Evolutionary conservation across 2,888 invertebrate species (phyloP).

Genomic region (Lymantria dispar): DNA sequence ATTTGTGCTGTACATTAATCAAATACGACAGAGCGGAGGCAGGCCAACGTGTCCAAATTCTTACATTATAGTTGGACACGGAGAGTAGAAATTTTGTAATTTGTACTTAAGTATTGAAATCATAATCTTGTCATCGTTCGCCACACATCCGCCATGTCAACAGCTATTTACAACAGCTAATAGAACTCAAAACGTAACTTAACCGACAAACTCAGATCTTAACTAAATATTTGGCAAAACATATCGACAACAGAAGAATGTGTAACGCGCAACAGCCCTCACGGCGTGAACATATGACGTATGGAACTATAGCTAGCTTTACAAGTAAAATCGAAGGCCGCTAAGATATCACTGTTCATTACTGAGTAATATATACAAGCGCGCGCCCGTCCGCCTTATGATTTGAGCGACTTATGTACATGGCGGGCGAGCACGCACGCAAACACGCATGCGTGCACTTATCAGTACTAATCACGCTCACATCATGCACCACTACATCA

Average conservation of each 20-base stretch:
- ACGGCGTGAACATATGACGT: conserved; percentile 49
- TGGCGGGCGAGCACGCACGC: conserved; percentile 24
- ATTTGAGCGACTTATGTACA: conserved; percentile 63
- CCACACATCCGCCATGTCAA: conserved; percentile 45
- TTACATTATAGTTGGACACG: conserved; percentile 41
- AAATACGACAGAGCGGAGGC: conserved; percentile 40
- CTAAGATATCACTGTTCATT: conserved; percentile 81
- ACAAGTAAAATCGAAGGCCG: conserved; percentile 82
- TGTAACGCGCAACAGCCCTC: conserved; percentile 49
- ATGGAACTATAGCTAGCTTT: conserved; percentile 75
- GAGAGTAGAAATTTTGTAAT: conserved; percentile 42
- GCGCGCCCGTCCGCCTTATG: conserved; percentile 39
- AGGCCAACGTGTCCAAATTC: conserved; percentile 40
- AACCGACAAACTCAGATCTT: conserved; percentile 51
- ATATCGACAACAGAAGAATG: conserved; percentile 48
- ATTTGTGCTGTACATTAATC: conserved; percentile 77
- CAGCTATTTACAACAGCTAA: conserved; percentile 68
- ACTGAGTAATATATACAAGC: conserved; percentile 70
- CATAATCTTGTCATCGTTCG: conserved; percentile 37
- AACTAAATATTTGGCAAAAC: conserved; percentile 77
- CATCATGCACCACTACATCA: not conserved
- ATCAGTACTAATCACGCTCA: not conserved
- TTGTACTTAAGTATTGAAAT: conserved; percentile 51
- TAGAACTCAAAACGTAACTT: conserved; percentile 53
- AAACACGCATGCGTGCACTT: not conserved